phyloP scores from a whole-genome alignment of 2,888 invertebrate genomes.

The Apodemia duryi region DNA sequence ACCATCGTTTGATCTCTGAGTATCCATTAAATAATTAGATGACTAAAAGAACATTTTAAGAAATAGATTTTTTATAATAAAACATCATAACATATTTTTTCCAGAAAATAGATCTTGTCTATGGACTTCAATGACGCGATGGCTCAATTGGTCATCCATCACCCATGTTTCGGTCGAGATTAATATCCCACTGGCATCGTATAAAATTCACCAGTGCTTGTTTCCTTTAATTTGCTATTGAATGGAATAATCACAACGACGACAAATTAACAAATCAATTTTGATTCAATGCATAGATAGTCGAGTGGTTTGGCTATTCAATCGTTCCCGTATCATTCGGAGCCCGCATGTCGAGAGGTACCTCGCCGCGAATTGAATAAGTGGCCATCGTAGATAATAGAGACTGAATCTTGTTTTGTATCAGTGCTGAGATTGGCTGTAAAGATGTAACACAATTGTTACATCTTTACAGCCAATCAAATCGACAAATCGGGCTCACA shows the following conservation, averaged over 20 bases:
- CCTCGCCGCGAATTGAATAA: constrained; percentile 39
- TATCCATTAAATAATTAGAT: neutral
- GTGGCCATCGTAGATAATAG: constrained; percentile 28
- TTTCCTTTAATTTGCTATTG: constrained; percentile 1
- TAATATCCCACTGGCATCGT: neutral
- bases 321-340: constrained; percentile 33
- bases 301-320: constrained; percentile 32
- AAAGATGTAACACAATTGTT: neutral
- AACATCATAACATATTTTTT: no score
- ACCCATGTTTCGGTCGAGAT: neutral
- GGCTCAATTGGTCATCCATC: no score
- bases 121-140: no score
- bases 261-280: constrained; percentile 29
- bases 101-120: no score
- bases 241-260: constrained; percentile 11
- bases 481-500: no score
- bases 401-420: constrained; percentile 21
- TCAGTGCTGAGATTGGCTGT: constrained; percentile 1
- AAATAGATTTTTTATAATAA: no score
- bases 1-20: neutral
- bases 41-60: neutral
- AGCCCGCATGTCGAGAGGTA: constrained; percentile 36
- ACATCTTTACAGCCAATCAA: neutral
- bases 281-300: constrained; percentile 28
- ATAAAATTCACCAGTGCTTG: neutral